phyloP scores from a whole-genome alignment of 2,113 vertebrate species.

The Heterotilapia buettikoferi region DNA sequence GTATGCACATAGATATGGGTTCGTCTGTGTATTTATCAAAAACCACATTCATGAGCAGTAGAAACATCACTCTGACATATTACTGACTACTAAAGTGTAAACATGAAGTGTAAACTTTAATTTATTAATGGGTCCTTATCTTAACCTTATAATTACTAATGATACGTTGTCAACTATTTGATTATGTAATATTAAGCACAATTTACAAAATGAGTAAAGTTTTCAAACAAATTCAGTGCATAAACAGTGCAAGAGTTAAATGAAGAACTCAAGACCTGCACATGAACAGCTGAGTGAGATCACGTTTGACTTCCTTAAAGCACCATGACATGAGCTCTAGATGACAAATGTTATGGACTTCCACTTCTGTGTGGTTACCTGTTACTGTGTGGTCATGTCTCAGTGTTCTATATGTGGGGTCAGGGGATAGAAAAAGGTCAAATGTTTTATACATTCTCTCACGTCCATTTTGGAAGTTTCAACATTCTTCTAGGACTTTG shows the following conservation, averaged over 20 bases:
- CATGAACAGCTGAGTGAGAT: neutral
- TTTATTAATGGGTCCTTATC: accelerated
- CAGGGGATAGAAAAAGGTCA: neutral
- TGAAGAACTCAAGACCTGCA: neutral
- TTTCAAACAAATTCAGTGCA: neutral
- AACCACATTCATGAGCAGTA: neutral
- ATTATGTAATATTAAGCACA: neutral
- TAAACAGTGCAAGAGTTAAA: neutral
- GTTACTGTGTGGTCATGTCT: accelerated
- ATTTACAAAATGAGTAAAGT: accelerated
- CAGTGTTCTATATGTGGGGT: neutral
- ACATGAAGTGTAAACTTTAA: accelerated
- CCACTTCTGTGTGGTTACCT: neutral
- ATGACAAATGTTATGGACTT: neutral
- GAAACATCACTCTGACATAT: accelerated
- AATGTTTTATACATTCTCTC: accelerated
- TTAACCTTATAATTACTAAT: accelerated
- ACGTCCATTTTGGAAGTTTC: neutral
- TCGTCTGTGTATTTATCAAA: neutral
- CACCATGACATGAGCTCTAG: neutral
- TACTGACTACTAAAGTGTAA: neutral
- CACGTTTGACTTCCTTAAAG: neutral
- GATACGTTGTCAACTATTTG: accelerated
- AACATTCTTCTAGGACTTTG: neutral
- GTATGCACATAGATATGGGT: neutral